phyloP scores from a whole-genome alignment of 1,140 invertebrate species.

The Drosophila pachea region DNA sequence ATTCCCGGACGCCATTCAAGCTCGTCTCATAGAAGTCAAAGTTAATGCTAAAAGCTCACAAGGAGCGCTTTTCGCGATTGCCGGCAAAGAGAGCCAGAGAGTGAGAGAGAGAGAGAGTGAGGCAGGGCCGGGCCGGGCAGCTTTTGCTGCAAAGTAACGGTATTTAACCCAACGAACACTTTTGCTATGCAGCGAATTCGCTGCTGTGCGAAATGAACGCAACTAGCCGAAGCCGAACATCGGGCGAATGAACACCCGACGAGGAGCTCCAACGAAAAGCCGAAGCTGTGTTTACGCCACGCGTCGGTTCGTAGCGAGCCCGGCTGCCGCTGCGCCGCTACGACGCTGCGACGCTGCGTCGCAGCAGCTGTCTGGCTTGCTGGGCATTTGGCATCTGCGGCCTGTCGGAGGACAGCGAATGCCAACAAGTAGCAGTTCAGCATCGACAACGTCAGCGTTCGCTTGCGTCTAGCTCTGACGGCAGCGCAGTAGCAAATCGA shows the following conservation, averaged over 20 bases:
- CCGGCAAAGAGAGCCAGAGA: constrained; percentile 17
- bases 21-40: background rate
- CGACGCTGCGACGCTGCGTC: background rate
- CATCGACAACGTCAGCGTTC: constrained; percentile 60
- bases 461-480: constrained; percentile 35
- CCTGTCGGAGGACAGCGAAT: constrained; percentile 44
- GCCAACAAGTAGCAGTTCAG: constrained; percentile 64
- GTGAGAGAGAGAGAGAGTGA: constrained; percentile 7
- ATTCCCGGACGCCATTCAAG: background rate
- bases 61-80: constrained; percentile 6
- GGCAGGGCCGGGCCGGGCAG: constrained; percentile 18
- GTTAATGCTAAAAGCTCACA: background rate
- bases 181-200: constrained; percentile 55
- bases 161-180: constrained; percentile 52
- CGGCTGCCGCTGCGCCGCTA: background rate
- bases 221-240: background rate
- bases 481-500: constrained; percentile 23
- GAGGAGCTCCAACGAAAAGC: constrained; percentile 13
- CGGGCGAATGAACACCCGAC: constrained; percentile 26
- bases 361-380: background rate
- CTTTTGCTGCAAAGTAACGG: constrained; percentile 29
- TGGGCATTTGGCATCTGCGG: constrained; percentile 36
- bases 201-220: constrained; percentile 30
- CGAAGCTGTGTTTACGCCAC: constrained; percentile 24
- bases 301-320: background rate